Conservation (phyloP, 1,140 invertebrate species). For the Lepidurus couesii region DNA sequence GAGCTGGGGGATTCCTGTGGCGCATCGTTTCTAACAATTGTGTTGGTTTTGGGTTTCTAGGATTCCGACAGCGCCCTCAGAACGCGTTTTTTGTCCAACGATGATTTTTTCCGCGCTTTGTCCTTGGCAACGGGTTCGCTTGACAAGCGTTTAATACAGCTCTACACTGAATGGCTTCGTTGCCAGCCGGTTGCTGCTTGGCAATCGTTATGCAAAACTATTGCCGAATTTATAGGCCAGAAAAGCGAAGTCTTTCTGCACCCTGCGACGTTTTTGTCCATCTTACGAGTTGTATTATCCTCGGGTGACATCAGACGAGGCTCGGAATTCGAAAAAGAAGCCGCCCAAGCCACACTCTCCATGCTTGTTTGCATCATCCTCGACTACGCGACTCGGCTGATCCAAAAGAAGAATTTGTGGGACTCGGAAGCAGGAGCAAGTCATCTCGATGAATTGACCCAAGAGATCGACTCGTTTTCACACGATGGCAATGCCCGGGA, state of each 20-base stretch:
- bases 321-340: background rate
- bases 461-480: background rate
- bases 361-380: background rate
- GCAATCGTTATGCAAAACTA: background rate
- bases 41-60: background rate
- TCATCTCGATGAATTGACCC: background rate
- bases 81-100: background rate
- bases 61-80: background rate
- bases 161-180: conserved; percentile 1
- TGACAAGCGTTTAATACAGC: background rate
- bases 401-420: background rate
- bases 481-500: background rate
- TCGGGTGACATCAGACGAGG: background rate
- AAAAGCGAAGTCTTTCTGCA: background rate
- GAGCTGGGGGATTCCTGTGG: too few species aligned
- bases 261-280: background rate
- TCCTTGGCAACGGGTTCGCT: background rate
- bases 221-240: background rate
- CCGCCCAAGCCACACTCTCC: background rate
- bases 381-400: background rate
- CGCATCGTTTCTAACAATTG: background rate
- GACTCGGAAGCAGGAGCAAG: background rate
- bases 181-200: background rate
- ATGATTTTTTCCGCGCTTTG: background rate
- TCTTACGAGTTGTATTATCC: background rate